phyloP scores from a whole-genome alignment of 2,797 vertebrate species.

The Parauchenoglanis punctatus region DNA sequence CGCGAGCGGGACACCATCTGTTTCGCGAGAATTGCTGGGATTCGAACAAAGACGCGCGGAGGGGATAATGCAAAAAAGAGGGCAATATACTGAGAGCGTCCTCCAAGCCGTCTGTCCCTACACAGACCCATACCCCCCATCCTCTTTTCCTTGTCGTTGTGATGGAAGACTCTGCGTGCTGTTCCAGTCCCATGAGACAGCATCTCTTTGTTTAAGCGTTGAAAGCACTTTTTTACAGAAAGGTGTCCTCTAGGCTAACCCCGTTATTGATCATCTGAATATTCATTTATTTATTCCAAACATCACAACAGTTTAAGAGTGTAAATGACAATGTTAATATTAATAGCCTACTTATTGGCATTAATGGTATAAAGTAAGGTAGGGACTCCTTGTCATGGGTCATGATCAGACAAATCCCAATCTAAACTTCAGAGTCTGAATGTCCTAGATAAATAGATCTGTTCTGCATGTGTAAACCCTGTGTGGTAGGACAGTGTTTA shows the following conservation, averaged over 20 bases:
- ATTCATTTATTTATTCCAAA: not conserved
- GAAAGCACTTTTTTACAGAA: constrained; percentile 19
- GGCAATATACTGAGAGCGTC: constrained; percentile 30
- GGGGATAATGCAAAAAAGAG: constrained; percentile 44
- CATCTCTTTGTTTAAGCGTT: constrained; percentile 52
- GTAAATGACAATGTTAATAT: not conserved
- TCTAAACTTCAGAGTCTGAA: not conserved
- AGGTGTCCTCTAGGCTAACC: not conserved
- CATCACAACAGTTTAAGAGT: not conserved
- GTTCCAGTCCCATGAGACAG: constrained; percentile 46
- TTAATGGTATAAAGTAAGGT: not conserved
- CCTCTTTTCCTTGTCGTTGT: constrained; percentile 30
- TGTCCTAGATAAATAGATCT: not conserved
- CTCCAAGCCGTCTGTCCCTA: constrained; percentile 25
- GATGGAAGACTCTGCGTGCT: constrained; percentile 55
- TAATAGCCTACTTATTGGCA: not conserved
- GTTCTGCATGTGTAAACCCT: not conserved
- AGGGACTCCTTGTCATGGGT: not conserved
- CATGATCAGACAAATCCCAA: not conserved
- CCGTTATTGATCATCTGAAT: not conserved
- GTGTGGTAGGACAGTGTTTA: not conserved
- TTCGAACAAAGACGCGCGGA: constrained; percentile 77
- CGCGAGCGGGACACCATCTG: constrained; percentile 78
- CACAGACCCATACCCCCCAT: too few species aligned
- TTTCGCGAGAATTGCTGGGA: constrained; percentile 73